Evolutionary conservation across 1,140 invertebrate genomes (phyloP), one percentile per base, ranked within the genome.

Genomic region (Drosophila nasuta): DNA sequence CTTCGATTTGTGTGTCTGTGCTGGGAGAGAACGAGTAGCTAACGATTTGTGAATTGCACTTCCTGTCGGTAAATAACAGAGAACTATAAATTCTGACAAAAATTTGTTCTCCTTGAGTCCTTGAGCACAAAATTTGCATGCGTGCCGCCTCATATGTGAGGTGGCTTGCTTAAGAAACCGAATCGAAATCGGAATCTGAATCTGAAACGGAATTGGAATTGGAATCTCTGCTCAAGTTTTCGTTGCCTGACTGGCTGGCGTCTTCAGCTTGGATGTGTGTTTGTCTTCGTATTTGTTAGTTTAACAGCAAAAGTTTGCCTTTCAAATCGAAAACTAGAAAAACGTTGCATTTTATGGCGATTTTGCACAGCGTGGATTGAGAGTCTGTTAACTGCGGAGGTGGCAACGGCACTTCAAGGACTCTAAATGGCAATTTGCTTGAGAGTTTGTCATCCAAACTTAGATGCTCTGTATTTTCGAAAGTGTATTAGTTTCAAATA

Each of bases 21-120:
- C 79, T 76, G 0, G 20, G 20, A 25, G 6, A 33, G 33, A 33
- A 8, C 35, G 81, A 78, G 20, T 25, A 3, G 86, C 79, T 81
- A 91, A 91, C 82, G 88, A 91, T 87, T 91, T 91, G 87, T 81
- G 87, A 91, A 91, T 91, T 87, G 77, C 80, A 88, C 85, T 91
- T 91, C 78, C 85, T 88, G 85, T 88, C 85, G 75, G 85, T 89
- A 88, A 88, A 88, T 89, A 88, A 89, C 57, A 67, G 73, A 82
- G 63, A 89, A 89, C 85, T 90, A 88, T 88, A 89, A 88, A 88
- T 88, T 89, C 75, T 71, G 15, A 43, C 28, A 51, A 57, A 71
- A 78, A 25, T 25, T 25, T 79, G 79, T 79, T 67, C 58, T 54
- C 62, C 57, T 25, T 25, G 57, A 59, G 35, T 70, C 59, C 77